phyloP scores from a whole-genome alignment of 2,113 vertebrate genomes.

The Lampris incognitus region DNA sequence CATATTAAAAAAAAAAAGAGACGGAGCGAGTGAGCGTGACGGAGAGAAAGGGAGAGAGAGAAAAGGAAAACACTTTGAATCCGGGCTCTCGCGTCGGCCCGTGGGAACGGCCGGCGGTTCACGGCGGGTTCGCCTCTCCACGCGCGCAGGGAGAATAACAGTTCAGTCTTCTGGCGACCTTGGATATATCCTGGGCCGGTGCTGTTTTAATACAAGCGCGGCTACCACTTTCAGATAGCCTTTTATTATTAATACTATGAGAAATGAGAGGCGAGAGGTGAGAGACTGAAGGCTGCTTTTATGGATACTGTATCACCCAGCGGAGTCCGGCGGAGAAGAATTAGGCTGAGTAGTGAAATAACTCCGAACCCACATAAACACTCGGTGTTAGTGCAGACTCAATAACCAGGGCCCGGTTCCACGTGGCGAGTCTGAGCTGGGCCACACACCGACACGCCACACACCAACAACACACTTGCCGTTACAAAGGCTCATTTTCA shows the following conservation, averaged over 20 bases:
- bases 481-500: constrained; percentile 58
- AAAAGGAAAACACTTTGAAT: constrained; percentile 35
- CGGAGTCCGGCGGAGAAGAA: constrained; percentile 31
- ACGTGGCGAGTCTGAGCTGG: constrained; percentile 47
- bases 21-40: too few relatives aligned
- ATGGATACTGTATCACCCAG: constrained; percentile 50
- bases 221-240: constrained; percentile 61
- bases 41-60: constrained; percentile 27
- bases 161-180: constrained; percentile 71
- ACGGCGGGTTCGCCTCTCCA: constrained; percentile 13
- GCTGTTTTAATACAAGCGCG: constrained; percentile 71
- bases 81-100: constrained; percentile 20
- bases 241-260: constrained; percentile 78
- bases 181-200: constrained; percentile 56
- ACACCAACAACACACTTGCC: constrained; percentile 61
- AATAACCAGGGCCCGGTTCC: constrained; percentile 54
- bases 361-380: constrained; percentile 63
- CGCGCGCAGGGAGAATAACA: constrained; percentile 54
- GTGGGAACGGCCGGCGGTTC: constrained; percentile 38
- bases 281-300: constrained; percentile 56
- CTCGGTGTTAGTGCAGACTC: constrained; percentile 30
- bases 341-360: constrained; percentile 52
- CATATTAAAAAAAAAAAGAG: constrained; percentile 59
- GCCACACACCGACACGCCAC: constrained; percentile 73
- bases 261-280: constrained; percentile 69